These are phyloP conservation scores for Conistra vaccinii DNA, from an alignment of 2,888 invertebrate genomes.

Conservation along the genomic window DNA sequence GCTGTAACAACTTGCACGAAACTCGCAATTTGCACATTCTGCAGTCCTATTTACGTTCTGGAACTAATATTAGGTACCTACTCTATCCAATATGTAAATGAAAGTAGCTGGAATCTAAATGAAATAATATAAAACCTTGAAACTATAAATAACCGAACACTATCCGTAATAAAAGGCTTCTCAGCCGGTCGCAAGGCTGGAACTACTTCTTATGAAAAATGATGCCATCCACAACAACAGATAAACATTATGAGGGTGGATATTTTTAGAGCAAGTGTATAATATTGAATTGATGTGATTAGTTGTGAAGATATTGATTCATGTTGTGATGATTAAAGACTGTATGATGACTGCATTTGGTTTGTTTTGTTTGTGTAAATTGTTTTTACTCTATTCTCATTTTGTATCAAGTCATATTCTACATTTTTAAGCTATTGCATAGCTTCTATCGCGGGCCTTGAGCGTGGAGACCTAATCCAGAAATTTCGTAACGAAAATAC, in stretches of 20 bases:
- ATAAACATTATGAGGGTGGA: conserved; percentile 11
- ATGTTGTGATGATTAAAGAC: conserved; percentile 26
- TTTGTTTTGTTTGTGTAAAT: background rate
- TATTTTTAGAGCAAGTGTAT: conserved; percentile 35
- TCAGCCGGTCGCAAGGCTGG: conserved; percentile 72
- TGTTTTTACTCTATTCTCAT: background rate
- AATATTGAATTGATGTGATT: background rate
- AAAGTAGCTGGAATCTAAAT: conserved; percentile 33
- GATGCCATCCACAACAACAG: conserved; percentile 46
- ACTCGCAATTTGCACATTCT: conserved; percentile 30
- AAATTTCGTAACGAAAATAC: too few relatives aligned
- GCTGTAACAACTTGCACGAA: conserved; percentile 37
- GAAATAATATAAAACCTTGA: conserved; percentile 62
- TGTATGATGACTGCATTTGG: conserved; percentile 7
- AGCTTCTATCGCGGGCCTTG: too few relatives aligned
- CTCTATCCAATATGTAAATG: conserved; percentile 33
- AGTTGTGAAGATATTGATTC: too few relatives aligned
- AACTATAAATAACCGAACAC: conserved; percentile 69
- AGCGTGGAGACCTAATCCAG: too few relatives aligned
- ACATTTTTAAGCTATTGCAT: too few relatives aligned
- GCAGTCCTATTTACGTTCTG: conserved; percentile 29
- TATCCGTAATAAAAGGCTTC: conserved; percentile 72
- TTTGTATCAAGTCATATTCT: background rate
- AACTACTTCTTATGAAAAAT: conserved; percentile 66
- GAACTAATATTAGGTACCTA: background rate